A percentile compares a stretch with the other conserved stretches of the same genome.
phyloP scores from a whole-genome alignment of 1,140 invertebrate species.

The Anastatus disparis region DNA sequence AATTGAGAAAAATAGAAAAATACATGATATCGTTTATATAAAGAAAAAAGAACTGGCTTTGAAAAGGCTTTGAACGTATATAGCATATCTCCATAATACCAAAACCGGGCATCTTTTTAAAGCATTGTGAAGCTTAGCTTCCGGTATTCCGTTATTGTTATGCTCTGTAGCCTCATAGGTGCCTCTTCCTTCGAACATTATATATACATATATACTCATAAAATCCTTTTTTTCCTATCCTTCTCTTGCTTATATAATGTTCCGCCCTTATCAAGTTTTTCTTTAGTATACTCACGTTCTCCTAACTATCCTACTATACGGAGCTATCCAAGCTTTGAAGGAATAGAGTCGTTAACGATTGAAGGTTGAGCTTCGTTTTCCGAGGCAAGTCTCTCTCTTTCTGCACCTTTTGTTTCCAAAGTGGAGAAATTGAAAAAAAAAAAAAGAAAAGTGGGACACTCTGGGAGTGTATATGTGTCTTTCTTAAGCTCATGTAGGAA shows the following conservation, averaged over 20 bases:
- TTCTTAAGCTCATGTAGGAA: not conserved
- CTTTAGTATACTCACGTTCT: not conserved
- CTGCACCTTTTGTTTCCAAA: constrained; percentile 3
- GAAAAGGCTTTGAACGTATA: no score
- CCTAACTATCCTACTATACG: not conserved
- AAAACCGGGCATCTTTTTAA: not conserved
- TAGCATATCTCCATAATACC: not conserved
- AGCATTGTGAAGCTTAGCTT: constrained; percentile 25
- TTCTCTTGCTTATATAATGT: not conserved
- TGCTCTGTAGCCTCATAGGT: not conserved
- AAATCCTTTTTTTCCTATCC: not conserved
- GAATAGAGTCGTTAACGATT: constrained; percentile 27
- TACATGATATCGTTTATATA: not conserved
- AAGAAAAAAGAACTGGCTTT: not conserved
- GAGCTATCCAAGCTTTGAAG: no score
- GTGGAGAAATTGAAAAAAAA: constrained; percentile 14
- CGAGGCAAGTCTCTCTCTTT: not conserved
- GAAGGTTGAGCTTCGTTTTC: constrained; percentile 23
- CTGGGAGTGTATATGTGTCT: not conserved
- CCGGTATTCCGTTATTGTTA: constrained; percentile 29
- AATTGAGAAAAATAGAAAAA: not conserved
- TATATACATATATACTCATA: not conserved
- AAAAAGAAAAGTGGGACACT: constrained; percentile 12
- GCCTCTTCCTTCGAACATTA: no score
- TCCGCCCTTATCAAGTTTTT: constrained; percentile 21